Evolutionary conservation across 2,888 invertebrate genomes (phyloP).

Genomic region (Nineta flava): DNA sequence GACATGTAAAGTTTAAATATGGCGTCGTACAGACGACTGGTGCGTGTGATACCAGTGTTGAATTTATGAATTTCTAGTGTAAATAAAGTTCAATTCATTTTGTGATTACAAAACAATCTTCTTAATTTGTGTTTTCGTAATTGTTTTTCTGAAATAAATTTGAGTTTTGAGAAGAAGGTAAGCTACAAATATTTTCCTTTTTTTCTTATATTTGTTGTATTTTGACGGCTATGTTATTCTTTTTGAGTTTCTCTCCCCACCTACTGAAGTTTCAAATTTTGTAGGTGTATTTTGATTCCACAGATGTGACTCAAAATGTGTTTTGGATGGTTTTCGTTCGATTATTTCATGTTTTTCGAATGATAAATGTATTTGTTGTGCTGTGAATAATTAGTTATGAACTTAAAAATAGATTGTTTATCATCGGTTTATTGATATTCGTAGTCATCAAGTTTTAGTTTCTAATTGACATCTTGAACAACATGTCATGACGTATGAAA

Average conservation of each 20-base stretch:
- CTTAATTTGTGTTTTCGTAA: not conserved
- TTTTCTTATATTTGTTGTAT: not conserved
- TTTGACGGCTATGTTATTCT: not conserved
- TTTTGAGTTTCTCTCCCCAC: not conserved
- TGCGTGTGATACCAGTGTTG: not conserved
- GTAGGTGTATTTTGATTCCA: not conserved
- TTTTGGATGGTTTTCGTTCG: not conserved
- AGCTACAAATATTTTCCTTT: not conserved
- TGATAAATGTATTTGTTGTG: not conserved
- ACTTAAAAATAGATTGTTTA: not conserved
- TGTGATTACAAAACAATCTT: not conserved
- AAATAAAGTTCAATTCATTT: too few species aligned
- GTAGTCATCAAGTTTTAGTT: too few species aligned
- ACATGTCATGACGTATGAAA: too few species aligned
- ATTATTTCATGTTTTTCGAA: not conserved
- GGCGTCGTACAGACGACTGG: not conserved
- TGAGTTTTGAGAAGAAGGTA: not conserved
- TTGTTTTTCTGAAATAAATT: not conserved
- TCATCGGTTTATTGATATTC: not conserved
- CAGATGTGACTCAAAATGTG: constrained; percentile 1
- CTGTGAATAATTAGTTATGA: not conserved
- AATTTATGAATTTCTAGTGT: too few species aligned
- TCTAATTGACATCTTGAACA: too few species aligned
- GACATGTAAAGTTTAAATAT: not conserved
- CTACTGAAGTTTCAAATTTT: not conserved